A percentile compares a stretch with the other conserved stretches of the same genome.
Conservation (phyloP, 2,888 invertebrate genomes). For the Xanthorhoe spadicearia region DNA sequence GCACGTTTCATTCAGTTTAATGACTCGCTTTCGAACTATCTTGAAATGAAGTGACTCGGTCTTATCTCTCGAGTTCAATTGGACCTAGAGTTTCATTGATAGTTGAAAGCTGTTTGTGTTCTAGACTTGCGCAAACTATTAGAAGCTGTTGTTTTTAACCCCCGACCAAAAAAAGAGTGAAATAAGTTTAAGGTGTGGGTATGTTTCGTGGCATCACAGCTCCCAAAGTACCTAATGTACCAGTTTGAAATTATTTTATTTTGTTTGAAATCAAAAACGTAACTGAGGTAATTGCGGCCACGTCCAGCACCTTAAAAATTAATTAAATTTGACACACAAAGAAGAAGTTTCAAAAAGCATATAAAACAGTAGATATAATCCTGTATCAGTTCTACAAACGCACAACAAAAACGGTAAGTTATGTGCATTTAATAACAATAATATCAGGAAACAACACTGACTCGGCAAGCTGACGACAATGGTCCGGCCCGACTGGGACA, state of each 20-base stretch:
- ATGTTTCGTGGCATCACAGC: no score
- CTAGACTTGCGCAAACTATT: slow-evolving; percentile 12
- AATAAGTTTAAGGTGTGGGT: no score
- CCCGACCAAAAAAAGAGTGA: no score
- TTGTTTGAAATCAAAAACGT: no score
- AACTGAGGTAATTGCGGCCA: no score
- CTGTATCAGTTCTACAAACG: slow-evolving; percentile 29
- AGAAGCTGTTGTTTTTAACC: no score
- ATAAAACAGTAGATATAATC: slow-evolving; percentile 11
- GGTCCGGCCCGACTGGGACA: slow-evolving; percentile 74
- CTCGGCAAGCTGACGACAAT: slow-evolving; percentile 65
- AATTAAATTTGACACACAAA: no score
- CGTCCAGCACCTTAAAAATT: no score
- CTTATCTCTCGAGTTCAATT: slow-evolving; percentile 57
- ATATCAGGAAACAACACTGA: slow-evolving; percentile 68
- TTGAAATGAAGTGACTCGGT: slow-evolving; percentile 67
- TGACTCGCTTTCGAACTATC: slow-evolving; percentile 75
- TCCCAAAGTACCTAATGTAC: no score
- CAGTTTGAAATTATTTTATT: background rate
- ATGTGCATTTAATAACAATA: slow-evolving; percentile 75
- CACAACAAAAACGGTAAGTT: slow-evolving; percentile 42
- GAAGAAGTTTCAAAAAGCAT: slow-evolving; percentile 19
- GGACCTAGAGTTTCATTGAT: slow-evolving; percentile 53
- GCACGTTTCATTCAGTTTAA: slow-evolving; percentile 80
- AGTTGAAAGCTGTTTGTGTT: slow-evolving; percentile 37